phyloP scores from a whole-genome alignment of 2,888 invertebrate species.

The Heliothis peltigera region DNA sequence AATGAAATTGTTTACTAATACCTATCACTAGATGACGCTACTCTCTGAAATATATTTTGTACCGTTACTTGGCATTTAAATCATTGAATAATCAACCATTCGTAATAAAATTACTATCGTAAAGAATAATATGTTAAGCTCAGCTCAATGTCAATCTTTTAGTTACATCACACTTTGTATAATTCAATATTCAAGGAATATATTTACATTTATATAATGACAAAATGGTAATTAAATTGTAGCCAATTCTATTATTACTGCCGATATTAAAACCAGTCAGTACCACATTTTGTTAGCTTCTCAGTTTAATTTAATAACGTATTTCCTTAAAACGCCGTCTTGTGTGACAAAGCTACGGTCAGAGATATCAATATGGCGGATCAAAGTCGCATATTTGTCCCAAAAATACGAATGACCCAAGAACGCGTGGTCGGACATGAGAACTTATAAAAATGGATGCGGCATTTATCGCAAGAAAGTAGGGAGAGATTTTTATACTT shows the following conservation, averaged over 20 bases:
- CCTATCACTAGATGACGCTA: slow-evolving; percentile 10
- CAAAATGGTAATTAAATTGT: slow-evolving; percentile 21
- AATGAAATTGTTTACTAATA: neutral
- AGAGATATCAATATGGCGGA: slow-evolving; percentile 49
- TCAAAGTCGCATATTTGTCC: slow-evolving; percentile 63
- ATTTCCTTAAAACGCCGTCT: slow-evolving; percentile 9
- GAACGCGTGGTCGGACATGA: slow-evolving; percentile 57
- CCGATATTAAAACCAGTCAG: neutral
- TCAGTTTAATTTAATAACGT: slow-evolving; percentile 15
- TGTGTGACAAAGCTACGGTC: slow-evolving; percentile 25
- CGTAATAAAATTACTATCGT: neutral
- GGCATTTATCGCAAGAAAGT: neutral
- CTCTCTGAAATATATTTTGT: neutral
- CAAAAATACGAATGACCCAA: slow-evolving; percentile 73
- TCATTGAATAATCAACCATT: neutral
- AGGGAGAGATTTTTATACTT: no score
- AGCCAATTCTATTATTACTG: slow-evolving; percentile 16
- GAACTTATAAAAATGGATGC: slow-evolving; percentile 19
- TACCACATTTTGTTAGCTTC: slow-evolving; percentile 6
- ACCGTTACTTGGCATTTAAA: neutral
- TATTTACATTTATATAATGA: neutral
- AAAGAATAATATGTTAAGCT: neutral
- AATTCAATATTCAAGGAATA: slow-evolving; percentile 28
- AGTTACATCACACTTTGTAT: slow-evolving; percentile 21
- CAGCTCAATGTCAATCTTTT: slow-evolving; percentile 22